These are phyloP conservation scores for Tachina fera DNA, from an alignment of 2,888 invertebrate species.

Conservation along the genomic window DNA sequence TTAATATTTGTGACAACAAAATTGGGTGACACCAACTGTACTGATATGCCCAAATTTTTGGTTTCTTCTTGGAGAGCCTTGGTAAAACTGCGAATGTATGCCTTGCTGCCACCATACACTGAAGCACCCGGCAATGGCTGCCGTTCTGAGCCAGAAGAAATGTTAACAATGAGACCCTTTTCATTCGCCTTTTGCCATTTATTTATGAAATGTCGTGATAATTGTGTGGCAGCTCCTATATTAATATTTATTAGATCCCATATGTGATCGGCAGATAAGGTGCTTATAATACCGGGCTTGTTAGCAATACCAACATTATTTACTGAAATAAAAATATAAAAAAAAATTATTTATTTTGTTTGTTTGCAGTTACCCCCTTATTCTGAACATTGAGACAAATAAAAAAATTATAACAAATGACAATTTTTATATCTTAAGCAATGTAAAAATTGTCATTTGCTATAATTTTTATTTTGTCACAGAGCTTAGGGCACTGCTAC, in stretches of 20 bases:
- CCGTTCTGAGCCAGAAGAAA: conserved; percentile 93
- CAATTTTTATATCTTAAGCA: too few relatives aligned
- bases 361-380: too few relatives aligned
- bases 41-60: conserved; percentile 87
- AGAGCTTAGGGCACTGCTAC: too few relatives aligned
- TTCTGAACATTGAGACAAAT: too few relatives aligned
- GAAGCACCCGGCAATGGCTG: conserved; percentile 94
- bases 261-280: conserved; percentile 87
- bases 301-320: conserved; percentile 85
- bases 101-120: conserved; percentile 94
- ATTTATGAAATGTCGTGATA: conserved; percentile 90
- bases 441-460: too few relatives aligned
- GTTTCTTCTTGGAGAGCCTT: conserved; percentile 92
- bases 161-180: conserved; percentile 93
- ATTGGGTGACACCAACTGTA: conserved; percentile 92
- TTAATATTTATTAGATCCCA: conserved; percentile 94
- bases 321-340: conserved; percentile 86
- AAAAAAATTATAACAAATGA: too few relatives aligned
- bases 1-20: conserved; percentile 91
- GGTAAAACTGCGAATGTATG: conserved; percentile 90
- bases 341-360: too few relatives aligned
- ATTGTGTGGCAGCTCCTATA: conserved; percentile 91
- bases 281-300: conserved; percentile 89
- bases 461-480: too few relatives aligned
- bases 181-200: conserved; percentile 88